A percentile compares a stretch with the other conserved stretches of the same genome.
Evolutionary conservation across 2,797 vertebrate genomes (phyloP).

Genomic region (Eospalax fontanierii): DNA sequence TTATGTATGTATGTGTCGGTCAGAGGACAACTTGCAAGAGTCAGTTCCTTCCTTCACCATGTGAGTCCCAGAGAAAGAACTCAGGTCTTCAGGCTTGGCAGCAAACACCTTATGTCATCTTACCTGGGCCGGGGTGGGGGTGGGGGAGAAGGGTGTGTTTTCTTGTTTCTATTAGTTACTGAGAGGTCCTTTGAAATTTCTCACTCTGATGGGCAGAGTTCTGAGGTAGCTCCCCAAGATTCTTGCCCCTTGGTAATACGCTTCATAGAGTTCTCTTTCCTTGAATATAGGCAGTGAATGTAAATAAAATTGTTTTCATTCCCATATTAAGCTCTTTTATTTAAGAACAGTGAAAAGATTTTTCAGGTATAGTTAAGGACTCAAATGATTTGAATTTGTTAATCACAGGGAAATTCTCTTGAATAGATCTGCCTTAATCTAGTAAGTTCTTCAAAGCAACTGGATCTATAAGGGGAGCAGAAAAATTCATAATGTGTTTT

Average conservation of each 20-base stretch:
- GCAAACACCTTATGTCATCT: neutral
- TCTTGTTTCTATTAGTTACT: conserved; percentile 54
- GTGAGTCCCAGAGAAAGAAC: neutral
- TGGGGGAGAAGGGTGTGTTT: too few relatives aligned
- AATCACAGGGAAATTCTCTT: conserved; percentile 57
- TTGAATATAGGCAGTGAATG: conserved; percentile 8
- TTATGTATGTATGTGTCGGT: neutral
- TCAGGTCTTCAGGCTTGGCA: neutral
- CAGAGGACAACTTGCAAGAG: neutral
- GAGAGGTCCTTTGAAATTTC: conserved; percentile 39
- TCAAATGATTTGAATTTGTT: conserved; percentile 57
- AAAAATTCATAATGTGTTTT: neutral
- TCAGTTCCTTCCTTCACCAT: neutral
- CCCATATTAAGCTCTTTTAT: neutral
- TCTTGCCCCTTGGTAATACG: neutral
- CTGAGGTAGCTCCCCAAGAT: conserved; percentile 17
- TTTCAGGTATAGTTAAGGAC: conserved; percentile 27
- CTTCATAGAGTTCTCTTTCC: neutral
- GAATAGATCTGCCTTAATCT: neutral
- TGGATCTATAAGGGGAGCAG: conserved; percentile 45
- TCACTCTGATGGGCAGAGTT: conserved; percentile 4
- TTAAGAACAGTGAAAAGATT: conserved; percentile 13
- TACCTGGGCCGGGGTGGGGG: too few relatives aligned
- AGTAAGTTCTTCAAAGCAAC: conserved; percentile 13
- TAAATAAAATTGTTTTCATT: conserved; percentile 39